Evolutionary conservation across 2,797 vertebrate species (phyloP).

Genomic region (Sciaenops ocellatus): DNA sequence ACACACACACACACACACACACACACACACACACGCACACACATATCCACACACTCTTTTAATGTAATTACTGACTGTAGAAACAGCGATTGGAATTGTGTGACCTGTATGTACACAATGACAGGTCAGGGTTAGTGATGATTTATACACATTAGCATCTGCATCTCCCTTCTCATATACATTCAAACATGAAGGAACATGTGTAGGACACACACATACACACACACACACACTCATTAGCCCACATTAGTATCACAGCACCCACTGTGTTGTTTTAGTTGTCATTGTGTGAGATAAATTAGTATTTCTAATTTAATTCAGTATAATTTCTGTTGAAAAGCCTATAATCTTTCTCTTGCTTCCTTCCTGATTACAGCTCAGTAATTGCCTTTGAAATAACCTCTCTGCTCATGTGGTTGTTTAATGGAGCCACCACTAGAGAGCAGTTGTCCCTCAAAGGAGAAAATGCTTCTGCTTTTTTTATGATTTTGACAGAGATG

Average conservation of each 20-base stretch:
- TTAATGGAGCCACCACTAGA: slow-evolving; percentile 64
- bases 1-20: slow-evolving; percentile 11
- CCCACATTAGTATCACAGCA: slow-evolving; percentile 38
- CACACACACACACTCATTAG: slow-evolving; percentile 31
- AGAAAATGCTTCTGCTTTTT: slow-evolving; percentile 10
- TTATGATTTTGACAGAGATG: slow-evolving; percentile 12
- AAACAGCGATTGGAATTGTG: neutral
- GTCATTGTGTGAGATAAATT: slow-evolving; percentile 41
- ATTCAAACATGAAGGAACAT: slow-evolving; percentile 23
- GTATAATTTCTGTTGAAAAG: slow-evolving; percentile 67
- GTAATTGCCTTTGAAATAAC: slow-evolving; percentile 73
- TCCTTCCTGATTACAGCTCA: slow-evolving; percentile 69
- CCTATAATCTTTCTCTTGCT: slow-evolving; percentile 68
- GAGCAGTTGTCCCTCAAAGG: slow-evolving; percentile 64
- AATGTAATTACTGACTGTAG: slow-evolving; percentile 29
- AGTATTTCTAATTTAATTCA: slow-evolving; percentile 69
- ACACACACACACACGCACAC: slow-evolving; percentile 16
- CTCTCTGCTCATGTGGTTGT: slow-evolving; percentile 44
- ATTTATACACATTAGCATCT: slow-evolving; percentile 25
- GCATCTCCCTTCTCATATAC: neutral
- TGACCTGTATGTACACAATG: slow-evolving; percentile 15
- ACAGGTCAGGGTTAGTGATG: slow-evolving; percentile 1
- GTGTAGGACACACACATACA: slow-evolving; percentile 14
- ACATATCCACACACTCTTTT: slow-evolving; percentile 12
- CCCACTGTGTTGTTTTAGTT: slow-evolving; percentile 44